phyloP scores from a whole-genome alignment of 2,797 vertebrate genomes.

The Poecilia gillii region DNA sequence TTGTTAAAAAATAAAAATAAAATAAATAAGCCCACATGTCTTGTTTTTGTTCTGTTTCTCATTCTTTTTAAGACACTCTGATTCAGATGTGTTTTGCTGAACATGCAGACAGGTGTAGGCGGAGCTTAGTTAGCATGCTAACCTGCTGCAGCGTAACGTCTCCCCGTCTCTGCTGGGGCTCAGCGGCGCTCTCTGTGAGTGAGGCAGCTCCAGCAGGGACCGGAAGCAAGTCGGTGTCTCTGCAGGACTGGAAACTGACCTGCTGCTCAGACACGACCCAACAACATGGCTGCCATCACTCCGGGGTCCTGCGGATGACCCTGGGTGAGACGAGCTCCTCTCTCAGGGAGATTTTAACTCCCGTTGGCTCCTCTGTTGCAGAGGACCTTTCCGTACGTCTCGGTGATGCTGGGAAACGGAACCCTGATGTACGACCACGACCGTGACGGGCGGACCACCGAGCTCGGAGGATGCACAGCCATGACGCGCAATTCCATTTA shows the following conservation, averaged over 20 bases:
- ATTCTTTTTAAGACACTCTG: neutral
- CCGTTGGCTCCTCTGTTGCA: constrained; percentile 48
- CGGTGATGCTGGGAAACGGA: constrained; percentile 94
- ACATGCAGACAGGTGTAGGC: neutral
- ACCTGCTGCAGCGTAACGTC: no score
- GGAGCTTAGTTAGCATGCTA: no score
- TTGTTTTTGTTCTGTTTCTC: neutral
- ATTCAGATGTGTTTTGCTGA: neutral
- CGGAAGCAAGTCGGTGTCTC: neutral
- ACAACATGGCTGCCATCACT: neutral
- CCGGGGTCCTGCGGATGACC: neutral
- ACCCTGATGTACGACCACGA: constrained; percentile 89
- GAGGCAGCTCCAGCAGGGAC: neutral
- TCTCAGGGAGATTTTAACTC: neutral
- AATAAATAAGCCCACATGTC: neutral
- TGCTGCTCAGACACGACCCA: neutral
- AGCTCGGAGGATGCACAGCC: constrained; percentile 90
- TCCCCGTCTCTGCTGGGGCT: no score
- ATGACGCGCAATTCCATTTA: constrained; percentile 87
- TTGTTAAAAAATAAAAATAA: neutral
- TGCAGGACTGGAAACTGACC: neutral
- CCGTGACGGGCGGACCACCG: constrained; percentile 86
- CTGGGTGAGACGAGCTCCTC: neutral
- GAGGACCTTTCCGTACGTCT: constrained; percentile 90
- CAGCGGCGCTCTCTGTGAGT: neutral